Evolutionary conservation across 2,113 vertebrate genomes (phyloP).

Genomic region (Uropsilus gracilis): DNA sequence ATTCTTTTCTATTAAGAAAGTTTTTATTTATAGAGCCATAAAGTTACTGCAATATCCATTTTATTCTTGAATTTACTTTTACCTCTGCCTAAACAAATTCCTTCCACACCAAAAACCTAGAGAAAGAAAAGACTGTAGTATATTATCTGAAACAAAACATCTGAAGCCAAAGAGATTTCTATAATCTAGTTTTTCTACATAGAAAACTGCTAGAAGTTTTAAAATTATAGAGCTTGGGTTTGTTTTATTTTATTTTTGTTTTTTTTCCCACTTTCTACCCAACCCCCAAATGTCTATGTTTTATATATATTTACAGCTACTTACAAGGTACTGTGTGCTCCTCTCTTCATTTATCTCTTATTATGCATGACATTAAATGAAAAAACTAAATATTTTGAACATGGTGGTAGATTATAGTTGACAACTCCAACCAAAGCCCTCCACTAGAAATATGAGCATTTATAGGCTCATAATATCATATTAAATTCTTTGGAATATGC

Average conservation of each 20-base stretch:
- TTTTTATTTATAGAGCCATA: background rate
- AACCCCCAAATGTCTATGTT: background rate
- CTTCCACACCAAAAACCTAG: too few species aligned
- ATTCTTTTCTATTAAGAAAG: background rate
- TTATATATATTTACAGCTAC: background rate
- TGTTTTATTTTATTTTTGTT: background rate
- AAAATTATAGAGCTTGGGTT: background rate
- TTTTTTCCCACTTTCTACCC: background rate
- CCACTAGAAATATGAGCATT: background rate
- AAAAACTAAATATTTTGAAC: background rate
- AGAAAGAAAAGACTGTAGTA: background rate
- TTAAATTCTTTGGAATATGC: background rate
- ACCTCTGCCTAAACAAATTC: background rate
- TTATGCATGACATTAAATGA: background rate
- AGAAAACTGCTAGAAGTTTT: background rate
- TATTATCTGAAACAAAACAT: background rate
- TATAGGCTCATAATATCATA: background rate
- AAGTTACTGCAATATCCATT: background rate
- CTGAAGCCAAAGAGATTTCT: background rate
- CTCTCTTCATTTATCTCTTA: background rate
- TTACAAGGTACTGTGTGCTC: background rate
- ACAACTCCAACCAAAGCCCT: background rate
- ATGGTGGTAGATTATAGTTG: background rate
- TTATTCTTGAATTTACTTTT: background rate
- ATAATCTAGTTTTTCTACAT: background rate